Conservation (phyloP, 2,888 invertebrate species). For the Mythimna pallens region DNA sequence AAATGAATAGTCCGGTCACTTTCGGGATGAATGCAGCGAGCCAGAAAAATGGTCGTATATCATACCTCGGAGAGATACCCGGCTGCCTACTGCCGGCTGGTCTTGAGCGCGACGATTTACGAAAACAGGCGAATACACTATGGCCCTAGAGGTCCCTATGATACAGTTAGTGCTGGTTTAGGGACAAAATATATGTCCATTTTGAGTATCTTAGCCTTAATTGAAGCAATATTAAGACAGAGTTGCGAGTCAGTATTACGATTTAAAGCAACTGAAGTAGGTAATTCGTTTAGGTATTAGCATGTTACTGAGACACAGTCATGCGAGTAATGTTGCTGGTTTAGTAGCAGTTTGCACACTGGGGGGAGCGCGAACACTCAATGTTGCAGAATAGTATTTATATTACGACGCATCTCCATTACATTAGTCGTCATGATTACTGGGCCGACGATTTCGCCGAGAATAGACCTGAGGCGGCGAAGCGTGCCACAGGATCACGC, state of each 20-base stretch:
- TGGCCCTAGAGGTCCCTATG: no score
- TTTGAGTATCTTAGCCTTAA: background rate
- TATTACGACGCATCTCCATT: background rate
- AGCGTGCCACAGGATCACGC: background rate
- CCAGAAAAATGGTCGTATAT: no score
- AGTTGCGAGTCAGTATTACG: constrained; percentile 17
- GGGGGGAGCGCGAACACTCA: background rate
- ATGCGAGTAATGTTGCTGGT: background rate
- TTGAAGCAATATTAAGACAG: constrained; percentile 11
- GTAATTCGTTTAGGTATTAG: background rate
- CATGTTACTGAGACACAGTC: background rate
- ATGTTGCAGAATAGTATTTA: background rate
- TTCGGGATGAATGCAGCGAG: no score
- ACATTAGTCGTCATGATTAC: constrained; percentile 5
- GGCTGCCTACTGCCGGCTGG: no score
- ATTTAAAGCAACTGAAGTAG: constrained; percentile 7
- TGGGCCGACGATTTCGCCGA: constrained; percentile 12
- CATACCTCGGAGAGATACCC: no score
- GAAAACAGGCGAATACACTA: no score
- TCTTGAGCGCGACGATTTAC: no score
- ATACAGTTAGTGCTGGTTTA: no score
- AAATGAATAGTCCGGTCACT: no score
- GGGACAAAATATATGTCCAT: no score
- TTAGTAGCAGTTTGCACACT: background rate
- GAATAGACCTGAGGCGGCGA: background rate